Conservation (phyloP, 2,797 vertebrate species). For the Chaetophractus vellerosus region DNA sequence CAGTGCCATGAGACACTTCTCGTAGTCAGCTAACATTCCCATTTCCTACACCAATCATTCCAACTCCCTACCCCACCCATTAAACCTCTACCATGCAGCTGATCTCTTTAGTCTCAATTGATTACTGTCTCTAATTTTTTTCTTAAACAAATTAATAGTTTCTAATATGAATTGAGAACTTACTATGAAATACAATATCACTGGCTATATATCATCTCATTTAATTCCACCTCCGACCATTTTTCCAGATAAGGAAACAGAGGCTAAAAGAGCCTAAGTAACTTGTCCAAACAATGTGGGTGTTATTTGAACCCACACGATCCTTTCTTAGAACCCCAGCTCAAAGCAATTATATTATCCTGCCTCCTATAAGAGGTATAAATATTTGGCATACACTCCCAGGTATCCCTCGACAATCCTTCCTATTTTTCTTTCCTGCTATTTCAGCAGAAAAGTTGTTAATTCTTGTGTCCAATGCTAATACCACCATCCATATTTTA, state of each 20-base stretch:
- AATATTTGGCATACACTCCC: not conserved
- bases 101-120: not conserved
- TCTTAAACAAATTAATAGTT: not conserved
- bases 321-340: not conserved
- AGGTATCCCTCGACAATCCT: not conserved
- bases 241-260: slow-evolving; percentile 41
- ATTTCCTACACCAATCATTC: not conserved
- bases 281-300: not conserved
- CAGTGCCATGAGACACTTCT: not conserved
- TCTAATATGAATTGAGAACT: not conserved
- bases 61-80: not conserved
- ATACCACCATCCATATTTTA: not conserved
- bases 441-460: not conserved
- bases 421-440: not conserved
- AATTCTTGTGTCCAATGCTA: not conserved
- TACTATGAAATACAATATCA: not conserved
- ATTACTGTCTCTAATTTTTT: not conserved
- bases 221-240: not conserved
- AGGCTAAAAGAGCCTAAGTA: not conserved
- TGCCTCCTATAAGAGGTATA: not conserved
- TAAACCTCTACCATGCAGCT: not conserved
- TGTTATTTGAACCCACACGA: not conserved
- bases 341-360: not conserved
- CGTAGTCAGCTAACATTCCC: not conserved
- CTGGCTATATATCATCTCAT: not conserved